phyloP scores from a whole-genome alignment of 2,888 invertebrate species.

The Cerastis leucographa region DNA sequence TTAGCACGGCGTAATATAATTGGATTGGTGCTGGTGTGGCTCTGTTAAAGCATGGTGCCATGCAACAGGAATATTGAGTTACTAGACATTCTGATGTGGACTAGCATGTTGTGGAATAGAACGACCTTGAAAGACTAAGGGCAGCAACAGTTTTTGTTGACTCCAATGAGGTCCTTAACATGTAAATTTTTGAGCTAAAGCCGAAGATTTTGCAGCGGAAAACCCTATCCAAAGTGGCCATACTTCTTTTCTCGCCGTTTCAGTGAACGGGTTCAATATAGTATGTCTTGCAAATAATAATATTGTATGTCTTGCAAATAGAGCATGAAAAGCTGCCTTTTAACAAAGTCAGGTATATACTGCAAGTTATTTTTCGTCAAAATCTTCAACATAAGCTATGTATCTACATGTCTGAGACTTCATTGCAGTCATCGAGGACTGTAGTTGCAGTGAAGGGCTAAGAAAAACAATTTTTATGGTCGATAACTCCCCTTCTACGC shows the following conservation, averaged over 20 bases:
- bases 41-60: not conserved
- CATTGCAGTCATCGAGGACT: not conserved
- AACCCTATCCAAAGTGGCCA: too few relatives aligned
- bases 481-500: not conserved
- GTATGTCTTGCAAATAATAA: not conserved
- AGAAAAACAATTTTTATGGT: not conserved
- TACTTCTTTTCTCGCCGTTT: not conserved
- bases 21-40: slow-evolving; percentile 12
- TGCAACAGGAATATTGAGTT: not conserved
- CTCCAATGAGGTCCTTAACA: not conserved
- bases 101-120: not conserved
- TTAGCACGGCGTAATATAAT: slow-evolving; percentile 19
- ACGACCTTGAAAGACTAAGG: not conserved
- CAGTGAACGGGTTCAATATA: not conserved
- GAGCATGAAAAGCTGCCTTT: not conserved
- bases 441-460: not conserved
- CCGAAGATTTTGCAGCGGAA: not conserved
- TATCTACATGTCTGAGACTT: not conserved
- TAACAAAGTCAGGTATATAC: not conserved
- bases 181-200: not conserved
- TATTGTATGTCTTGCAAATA: not conserved
- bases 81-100: not conserved
- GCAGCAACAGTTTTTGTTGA: not conserved
- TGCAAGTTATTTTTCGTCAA: not conserved
- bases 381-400: not conserved